Percentiles rank a stretch among this genome's conserved stretches.
Conservation (phyloP, 2,113 vertebrate species). For the Esox niger region DNA sequence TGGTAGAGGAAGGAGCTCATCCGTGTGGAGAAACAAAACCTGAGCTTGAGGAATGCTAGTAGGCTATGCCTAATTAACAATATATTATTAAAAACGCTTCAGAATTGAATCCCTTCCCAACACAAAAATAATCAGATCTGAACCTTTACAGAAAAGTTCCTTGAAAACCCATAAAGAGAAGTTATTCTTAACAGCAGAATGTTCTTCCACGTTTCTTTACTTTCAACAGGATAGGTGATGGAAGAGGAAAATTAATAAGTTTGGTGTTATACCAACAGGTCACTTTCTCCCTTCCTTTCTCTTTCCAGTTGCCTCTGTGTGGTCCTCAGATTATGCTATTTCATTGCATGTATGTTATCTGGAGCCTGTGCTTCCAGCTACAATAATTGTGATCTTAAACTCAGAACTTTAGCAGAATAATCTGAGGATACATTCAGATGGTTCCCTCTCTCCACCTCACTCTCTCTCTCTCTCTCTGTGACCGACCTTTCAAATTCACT, state of each 20-base stretch:
- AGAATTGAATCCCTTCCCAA: no score
- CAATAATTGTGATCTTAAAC: background rate
- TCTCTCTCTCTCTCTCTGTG: background rate
- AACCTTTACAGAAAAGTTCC: no score
- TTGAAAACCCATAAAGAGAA: no score
- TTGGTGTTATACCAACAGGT: background rate
- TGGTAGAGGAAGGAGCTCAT: no score
- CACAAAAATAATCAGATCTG: no score
- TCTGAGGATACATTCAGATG: background rate
- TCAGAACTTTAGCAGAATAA: conserved; percentile 9
- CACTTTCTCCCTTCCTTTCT: background rate
- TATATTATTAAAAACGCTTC: no score
- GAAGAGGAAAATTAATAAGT: background rate
- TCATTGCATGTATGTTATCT: background rate
- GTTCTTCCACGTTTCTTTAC: no score
- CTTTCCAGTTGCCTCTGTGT: background rate
- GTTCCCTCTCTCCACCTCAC: background rate
- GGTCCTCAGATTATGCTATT: background rate
- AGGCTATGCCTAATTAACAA: no score
- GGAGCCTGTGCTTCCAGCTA: background rate
- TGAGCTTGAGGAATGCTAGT: no score
- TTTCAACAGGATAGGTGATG: background rate
- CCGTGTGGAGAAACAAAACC: no score
- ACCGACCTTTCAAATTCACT: background rate
- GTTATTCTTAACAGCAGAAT: no score